phyloP scores from a whole-genome alignment of 2,797 vertebrate species.

The Spondyliosoma cantharus region DNA sequence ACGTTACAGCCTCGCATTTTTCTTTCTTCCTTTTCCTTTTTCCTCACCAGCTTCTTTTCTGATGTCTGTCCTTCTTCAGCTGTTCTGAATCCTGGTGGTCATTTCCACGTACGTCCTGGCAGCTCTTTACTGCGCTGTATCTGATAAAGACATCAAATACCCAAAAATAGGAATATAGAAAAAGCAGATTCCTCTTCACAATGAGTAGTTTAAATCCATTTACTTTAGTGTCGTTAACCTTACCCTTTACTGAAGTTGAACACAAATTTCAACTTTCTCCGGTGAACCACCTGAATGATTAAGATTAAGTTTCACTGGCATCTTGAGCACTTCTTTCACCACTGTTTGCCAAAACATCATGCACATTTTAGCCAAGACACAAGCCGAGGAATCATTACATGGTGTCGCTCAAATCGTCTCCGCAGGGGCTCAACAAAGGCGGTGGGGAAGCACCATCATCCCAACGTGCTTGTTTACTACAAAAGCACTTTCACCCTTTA shows the following conservation, averaged over 20 bases:
- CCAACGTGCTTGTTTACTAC: neutral
- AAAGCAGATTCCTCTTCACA: neutral
- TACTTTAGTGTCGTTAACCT: neutral
- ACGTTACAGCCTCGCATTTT: neutral
- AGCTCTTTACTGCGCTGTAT: neutral
- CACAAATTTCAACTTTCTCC: neutral
- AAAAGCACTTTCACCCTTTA: constrained; percentile 31
- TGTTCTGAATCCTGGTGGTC: neutral
- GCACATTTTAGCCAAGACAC: neutral
- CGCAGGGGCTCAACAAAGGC: constrained; percentile 11
- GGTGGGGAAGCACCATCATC: neutral
- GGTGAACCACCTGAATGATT: neutral
- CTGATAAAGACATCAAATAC: neutral
- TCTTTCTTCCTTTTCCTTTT: neutral
- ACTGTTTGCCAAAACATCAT: neutral
- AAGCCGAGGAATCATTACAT: neutral
- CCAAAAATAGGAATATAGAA: neutral
- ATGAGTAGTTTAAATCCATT: neutral
- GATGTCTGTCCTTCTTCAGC: too few species aligned
- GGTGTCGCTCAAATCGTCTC: constrained; percentile 1
- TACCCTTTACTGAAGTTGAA: neutral
- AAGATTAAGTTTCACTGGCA: too few species aligned
- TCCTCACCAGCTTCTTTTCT: too few species aligned
- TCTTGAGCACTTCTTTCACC: neutral
- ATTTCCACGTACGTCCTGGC: neutral